Conservation (phyloP, 2,113 vertebrate genomes). For the Climacteris rufus region DNA sequence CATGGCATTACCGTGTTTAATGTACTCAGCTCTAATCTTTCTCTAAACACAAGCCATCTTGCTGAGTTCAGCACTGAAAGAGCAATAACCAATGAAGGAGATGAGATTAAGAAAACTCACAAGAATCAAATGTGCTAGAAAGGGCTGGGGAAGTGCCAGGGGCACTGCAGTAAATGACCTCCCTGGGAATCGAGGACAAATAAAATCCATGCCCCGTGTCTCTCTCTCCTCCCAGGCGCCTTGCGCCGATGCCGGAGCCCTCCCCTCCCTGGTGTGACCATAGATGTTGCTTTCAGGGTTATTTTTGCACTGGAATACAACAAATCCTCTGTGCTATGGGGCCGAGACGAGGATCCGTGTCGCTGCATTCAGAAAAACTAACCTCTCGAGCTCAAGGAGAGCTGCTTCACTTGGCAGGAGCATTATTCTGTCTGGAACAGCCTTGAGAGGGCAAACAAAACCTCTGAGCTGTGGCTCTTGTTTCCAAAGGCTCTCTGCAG, state of each 20-base stretch:
- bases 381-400: conserved; percentile 47
- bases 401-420: conserved; percentile 20
- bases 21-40: conserved; percentile 62
- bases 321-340: conserved; percentile 24
- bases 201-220: conserved; percentile 19
- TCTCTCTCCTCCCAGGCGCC: neutral
- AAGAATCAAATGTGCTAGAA: conserved; percentile 48
- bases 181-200: conserved; percentile 48
- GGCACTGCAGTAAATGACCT: conserved; percentile 49
- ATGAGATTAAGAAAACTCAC: conserved; percentile 58
- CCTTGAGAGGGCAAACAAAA: conserved; percentile 54
- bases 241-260: neutral
- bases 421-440: conserved; percentile 38
- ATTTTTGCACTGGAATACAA: conserved; percentile 21
- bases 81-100: conserved; percentile 66
- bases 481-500: neutral
- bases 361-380: neutral
- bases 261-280: neutral
- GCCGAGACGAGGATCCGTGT: neutral
- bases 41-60: conserved; percentile 65
- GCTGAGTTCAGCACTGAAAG: conserved; percentile 65
- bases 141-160: conserved; percentile 60
- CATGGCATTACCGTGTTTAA: conserved; percentile 53
- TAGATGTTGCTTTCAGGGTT: conserved; percentile 20
- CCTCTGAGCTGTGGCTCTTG: neutral